Percentiles rank a stretch among this genome's conserved stretches.
Evolutionary conservation across 1,140 invertebrate genomes (phyloP).

Genomic region (Leptonema lineaticorne): DNA sequence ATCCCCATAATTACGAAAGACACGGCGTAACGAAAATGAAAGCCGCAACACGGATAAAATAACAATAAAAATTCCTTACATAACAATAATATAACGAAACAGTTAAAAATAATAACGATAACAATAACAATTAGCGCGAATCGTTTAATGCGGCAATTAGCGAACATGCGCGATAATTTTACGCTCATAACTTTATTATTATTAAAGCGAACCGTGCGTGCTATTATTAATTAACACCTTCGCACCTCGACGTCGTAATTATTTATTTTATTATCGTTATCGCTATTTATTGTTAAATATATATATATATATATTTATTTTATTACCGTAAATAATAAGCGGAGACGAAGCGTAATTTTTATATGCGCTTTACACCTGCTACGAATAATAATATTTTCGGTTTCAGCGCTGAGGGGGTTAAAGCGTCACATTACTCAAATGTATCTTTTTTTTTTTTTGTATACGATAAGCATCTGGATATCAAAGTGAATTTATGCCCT

Average conservation of each 20-base stretch:
- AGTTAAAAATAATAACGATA: too few species aligned
- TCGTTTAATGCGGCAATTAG: background rate
- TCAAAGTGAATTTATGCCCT: conserved; percentile 29
- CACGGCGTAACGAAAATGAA: too few species aligned
- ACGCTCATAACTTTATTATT: background rate
- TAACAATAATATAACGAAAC: too few species aligned
- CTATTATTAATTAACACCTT: background rate
- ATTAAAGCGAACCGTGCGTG: background rate
- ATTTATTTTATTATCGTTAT: background rate
- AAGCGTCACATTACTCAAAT: conserved; percentile 36
- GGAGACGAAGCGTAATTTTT: background rate
- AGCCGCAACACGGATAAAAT: too few species aligned
- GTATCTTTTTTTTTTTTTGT: too few species aligned
- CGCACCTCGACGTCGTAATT: background rate
- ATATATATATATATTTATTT: too few species aligned
- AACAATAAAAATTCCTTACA: too few species aligned
- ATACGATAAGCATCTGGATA: conserved; percentile 31
- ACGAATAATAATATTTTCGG: conserved; percentile 18
- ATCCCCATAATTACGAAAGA: too few species aligned
- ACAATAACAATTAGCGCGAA: too few species aligned
- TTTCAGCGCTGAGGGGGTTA: conserved; percentile 15
- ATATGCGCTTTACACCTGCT: conserved; percentile 6
- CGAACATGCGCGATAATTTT: background rate
- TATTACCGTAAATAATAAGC: too few species aligned
- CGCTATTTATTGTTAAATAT: background rate